Conservation (phyloP, 37 sponge, comb jelly and placozoan species). For the Hormiphora californensis region DNA sequence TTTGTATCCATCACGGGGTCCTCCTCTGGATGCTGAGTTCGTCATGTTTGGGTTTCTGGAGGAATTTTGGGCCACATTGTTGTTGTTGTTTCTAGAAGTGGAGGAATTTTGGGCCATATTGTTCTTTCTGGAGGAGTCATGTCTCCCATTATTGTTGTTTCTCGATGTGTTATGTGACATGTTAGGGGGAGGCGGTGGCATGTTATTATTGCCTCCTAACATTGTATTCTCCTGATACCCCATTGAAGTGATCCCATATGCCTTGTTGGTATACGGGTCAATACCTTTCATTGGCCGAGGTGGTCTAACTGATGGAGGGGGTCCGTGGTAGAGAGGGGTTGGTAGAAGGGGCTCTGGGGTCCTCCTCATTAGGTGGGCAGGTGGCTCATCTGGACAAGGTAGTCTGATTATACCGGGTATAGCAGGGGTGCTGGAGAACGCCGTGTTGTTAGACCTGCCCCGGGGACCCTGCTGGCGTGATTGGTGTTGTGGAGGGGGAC, state of each 20-base stretch:
- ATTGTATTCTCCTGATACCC: neutral
- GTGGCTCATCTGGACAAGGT: neutral
- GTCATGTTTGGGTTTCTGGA: neutral
- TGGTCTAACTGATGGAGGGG: neutral
- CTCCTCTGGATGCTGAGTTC: neutral
- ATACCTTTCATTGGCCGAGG: neutral
- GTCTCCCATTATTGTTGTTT: neutral
- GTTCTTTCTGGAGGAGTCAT: neutral
- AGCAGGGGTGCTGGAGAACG: neutral
- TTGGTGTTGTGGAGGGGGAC: neutral
- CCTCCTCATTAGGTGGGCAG: neutral
- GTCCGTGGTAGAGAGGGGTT: neutral
- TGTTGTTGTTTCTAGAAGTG: neutral
- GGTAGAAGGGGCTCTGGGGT: neutral
- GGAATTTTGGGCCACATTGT: neutral
- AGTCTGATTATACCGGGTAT: neutral
- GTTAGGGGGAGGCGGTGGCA: neutral
- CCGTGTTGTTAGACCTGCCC: neutral
- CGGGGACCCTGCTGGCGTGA: neutral
- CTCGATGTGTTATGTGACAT: neutral
- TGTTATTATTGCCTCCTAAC: too few relatives aligned
- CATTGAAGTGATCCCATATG: slow-evolving; percentile 3
- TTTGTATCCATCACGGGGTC: neutral
- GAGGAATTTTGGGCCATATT: neutral
- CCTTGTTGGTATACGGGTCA: slow-evolving; percentile 52